Base-by-base conservation (phyloP, 2,888 invertebrate genomes). In the Mayetiola destructor region DNA sequence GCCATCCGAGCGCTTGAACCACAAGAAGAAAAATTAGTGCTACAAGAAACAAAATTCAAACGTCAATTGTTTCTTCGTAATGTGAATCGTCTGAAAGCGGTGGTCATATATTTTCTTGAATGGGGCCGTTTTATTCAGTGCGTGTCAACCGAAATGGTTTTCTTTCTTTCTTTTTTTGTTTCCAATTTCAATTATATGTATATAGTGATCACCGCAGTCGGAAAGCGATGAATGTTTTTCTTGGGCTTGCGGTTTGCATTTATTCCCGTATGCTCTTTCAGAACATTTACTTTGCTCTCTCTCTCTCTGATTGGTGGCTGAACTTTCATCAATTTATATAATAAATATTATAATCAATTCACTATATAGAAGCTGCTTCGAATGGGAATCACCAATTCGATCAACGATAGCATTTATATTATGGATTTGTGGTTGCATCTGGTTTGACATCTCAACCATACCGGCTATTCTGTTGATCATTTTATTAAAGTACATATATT, bases 391-490 rank as follows among this genome's bases (percentile, higher is more conserved):
- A 5, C 85, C 86, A 57, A 69, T 88, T 37, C 79, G 89, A 62
- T 94, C 92, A 62, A 79, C 88, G 63, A 73, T 87, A 40, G 91
- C 94, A 1, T 80, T 97, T 55, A 73, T 88, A 20, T 74, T 85
- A 16, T 99, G 93, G 80, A 77, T 97, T 56, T 75, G 91, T 0
- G 81, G 88, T 57, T 93, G 93, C 65, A 92, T 93, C 70, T 92
- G 90, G 73, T 94, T 95, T 68, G 87, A 99, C 71, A 85, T 94
- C 64, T 97, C 90, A 80, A 96, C 97, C 85, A 72, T 95, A 59
- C 97, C 97, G 3, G 76, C 84, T 12, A 76, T 93, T 23, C 75
- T 97, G 18, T 72, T 92, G 32, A 76, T 95, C 59, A 89, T 96
- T 65, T 74, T 86, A 62, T 61, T 61, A 77, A 85, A 72, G 83